These are phyloP conservation scores for Vanessa atalanta DNA, from an alignment of 1,140 invertebrate genomes.

Conservation along the genomic window DNA sequence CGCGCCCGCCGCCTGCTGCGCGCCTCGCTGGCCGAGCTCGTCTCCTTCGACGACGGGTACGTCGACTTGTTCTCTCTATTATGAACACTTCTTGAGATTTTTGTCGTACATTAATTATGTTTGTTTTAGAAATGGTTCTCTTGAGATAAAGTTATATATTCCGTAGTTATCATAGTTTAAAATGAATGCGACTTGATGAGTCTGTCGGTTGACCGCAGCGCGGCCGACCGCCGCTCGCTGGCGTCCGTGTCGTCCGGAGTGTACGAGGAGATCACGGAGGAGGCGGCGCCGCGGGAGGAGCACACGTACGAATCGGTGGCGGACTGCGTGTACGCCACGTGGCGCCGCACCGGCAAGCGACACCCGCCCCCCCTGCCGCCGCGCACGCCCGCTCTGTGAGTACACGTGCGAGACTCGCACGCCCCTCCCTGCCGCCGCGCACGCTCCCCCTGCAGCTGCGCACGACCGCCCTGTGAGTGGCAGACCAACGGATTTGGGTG, in stretches of 20 bases:
- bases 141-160: background rate
- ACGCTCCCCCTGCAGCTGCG: slow-evolving; percentile 41
- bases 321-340: slow-evolving; percentile 63
- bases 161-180: too few species aligned
- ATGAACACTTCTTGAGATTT: too few species aligned
- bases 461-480: slow-evolving; percentile 44
- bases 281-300: slow-evolving; percentile 42
- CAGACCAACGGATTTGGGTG: slow-evolving; percentile 59
- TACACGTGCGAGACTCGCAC: background rate
- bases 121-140: too few species aligned
- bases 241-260: slow-evolving; percentile 64
- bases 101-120: too few species aligned
- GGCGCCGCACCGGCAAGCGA: slow-evolving; percentile 46
- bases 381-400: slow-evolving; percentile 29
- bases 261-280: slow-evolving; percentile 70
- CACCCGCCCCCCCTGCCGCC: slow-evolving; percentile 52
- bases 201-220: slow-evolving; percentile 4
- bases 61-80: background rate
- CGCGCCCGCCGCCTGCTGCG: slow-evolving; percentile 29
- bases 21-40: slow-evolving; percentile 32
- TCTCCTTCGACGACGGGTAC: slow-evolving; percentile 48
- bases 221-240: slow-evolving; percentile 44
- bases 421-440: slow-evolving; percentile 51
- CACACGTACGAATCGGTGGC: slow-evolving; percentile 64
- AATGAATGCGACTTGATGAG: background rate